Percentiles rank a stretch among this genome's conserved stretches.
Evolutionary conservation across 2,797 vertebrate genomes (phyloP).

Genomic region (Sebastes reedi): DNA sequence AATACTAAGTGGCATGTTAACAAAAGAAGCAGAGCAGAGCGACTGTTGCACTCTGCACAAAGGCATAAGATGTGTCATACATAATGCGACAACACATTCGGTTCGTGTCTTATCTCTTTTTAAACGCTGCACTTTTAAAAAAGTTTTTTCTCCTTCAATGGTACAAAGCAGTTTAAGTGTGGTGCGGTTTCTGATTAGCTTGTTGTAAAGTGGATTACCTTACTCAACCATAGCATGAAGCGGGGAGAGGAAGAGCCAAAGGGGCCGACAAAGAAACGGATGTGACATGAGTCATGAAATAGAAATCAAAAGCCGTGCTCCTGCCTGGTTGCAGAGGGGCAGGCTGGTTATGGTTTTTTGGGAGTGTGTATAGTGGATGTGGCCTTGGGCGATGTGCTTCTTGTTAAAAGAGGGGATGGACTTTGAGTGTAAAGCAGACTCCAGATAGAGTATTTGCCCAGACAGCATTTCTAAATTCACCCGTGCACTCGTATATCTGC

Average conservation of each 20-base stretch:
- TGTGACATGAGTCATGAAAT: constrained; percentile 72
- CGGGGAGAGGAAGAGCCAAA: constrained; percentile 55
- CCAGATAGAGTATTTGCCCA: constrained; percentile 65
- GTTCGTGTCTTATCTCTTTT: constrained; percentile 19
- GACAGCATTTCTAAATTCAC: constrained; percentile 66
- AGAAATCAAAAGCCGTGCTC: constrained; percentile 68
- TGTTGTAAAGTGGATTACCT: constrained; percentile 55
- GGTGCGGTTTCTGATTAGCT: constrained; percentile 44
- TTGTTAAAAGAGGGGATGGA: constrained; percentile 66
- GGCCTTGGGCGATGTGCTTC: constrained; percentile 70
- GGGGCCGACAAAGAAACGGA: constrained; percentile 50
- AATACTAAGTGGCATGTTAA: constrained; percentile 51
- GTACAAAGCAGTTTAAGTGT: constrained; percentile 43
- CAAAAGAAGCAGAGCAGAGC: constrained; percentile 29
- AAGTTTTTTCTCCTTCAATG: constrained; percentile 14
- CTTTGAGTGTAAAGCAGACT: constrained; percentile 59
- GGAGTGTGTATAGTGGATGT: constrained; percentile 58
- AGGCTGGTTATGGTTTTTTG: constrained; percentile 52
- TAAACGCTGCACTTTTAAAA: constrained; percentile 7
- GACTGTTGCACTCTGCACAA: constrained; percentile 22
- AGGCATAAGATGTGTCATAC: not conserved
- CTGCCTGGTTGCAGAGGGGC: constrained; percentile 45
- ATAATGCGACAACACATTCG: not conserved
- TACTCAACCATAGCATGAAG: constrained; percentile 32
- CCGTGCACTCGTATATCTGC: constrained; percentile 57